Evolutionary conservation across 2,113 vertebrate genomes (phyloP).

Genomic region (Bambusicola thoracicus): DNA sequence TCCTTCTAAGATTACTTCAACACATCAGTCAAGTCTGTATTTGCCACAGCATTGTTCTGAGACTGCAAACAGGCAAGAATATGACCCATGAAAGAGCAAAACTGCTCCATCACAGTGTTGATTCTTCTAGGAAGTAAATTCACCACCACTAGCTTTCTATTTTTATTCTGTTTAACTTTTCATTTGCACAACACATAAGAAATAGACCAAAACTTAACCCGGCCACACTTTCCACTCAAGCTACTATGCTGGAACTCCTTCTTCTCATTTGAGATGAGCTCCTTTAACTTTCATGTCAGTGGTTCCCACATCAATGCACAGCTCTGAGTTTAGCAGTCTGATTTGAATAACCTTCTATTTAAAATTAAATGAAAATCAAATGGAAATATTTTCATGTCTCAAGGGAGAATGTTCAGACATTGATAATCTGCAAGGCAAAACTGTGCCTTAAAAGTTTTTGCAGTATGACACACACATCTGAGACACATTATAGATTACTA

Average conservation of each 20-base stretch:
- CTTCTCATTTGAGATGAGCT: accelerated
- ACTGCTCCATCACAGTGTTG: neutral
- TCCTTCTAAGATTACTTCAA: neutral
- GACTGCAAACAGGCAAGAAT: neutral
- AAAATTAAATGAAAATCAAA: constrained; percentile 31
- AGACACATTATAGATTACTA: neutral
- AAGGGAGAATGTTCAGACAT: constrained; percentile 28
- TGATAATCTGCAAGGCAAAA: constrained; percentile 65
- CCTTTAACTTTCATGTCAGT: neutral
- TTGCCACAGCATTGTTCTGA: neutral
- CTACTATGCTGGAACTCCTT: neutral
- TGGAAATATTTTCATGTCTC: constrained; percentile 39
- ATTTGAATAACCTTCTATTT: constrained; percentile 22
- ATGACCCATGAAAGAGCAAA: neutral
- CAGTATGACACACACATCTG: neutral
- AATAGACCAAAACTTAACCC: neutral
- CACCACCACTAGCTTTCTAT: neutral
- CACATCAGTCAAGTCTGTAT: neutral
- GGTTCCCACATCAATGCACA: constrained; percentile 5
- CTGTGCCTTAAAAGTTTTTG: neutral
- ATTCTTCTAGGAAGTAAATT: neutral
- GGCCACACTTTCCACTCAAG: neutral
- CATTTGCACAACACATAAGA: neutral
- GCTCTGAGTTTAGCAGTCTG: neutral
- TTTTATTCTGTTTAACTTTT: neutral